These are phyloP conservation scores for Oryzias curvinotus DNA, from an alignment of 2,113 vertebrate species.

Conservation along the genomic window DNA sequence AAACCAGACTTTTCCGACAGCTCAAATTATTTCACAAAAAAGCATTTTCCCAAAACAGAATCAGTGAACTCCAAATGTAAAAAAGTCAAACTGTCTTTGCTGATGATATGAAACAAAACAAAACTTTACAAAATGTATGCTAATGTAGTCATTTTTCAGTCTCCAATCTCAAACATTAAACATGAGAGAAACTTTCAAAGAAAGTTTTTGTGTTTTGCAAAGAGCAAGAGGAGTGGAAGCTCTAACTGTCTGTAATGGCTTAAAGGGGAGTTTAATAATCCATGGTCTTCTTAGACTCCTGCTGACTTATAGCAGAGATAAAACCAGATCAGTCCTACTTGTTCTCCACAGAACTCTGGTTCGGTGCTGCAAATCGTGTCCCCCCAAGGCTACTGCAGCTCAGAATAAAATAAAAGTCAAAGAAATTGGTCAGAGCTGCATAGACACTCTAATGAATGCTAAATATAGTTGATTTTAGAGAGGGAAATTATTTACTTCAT, in stretches of 20 bases:
- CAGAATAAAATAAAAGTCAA: constrained; percentile 8
- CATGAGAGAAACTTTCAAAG: not conserved
- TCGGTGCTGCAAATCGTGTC: not conserved
- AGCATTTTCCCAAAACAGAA: too few species aligned
- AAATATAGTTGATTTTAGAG: not conserved
- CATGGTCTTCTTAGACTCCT: constrained; percentile 1
- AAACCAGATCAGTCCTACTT: constrained; percentile 1
- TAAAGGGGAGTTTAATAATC: constrained; percentile 23
- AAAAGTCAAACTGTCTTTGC: too few species aligned
- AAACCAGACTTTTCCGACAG: too few species aligned
- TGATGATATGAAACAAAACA: too few species aligned
- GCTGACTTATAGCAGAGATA: constrained; percentile 3
- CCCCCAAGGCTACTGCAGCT: constrained; percentile 4
- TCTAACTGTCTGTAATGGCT: not conserved
- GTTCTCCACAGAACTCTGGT: not conserved
- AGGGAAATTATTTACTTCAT: not conserved
- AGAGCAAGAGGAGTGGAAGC: not conserved
- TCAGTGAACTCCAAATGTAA: too few species aligned
- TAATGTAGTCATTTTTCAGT: too few species aligned
- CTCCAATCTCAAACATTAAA: not conserved
- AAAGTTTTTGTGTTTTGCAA: constrained; percentile 2
- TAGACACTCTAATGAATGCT: not conserved
- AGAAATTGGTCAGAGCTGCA: not conserved
- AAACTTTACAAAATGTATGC: too few species aligned
- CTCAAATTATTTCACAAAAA: too few species aligned